phyloP scores from a whole-genome alignment of 2,888 invertebrate genomes.

The Drosophila atripex region DNA sequence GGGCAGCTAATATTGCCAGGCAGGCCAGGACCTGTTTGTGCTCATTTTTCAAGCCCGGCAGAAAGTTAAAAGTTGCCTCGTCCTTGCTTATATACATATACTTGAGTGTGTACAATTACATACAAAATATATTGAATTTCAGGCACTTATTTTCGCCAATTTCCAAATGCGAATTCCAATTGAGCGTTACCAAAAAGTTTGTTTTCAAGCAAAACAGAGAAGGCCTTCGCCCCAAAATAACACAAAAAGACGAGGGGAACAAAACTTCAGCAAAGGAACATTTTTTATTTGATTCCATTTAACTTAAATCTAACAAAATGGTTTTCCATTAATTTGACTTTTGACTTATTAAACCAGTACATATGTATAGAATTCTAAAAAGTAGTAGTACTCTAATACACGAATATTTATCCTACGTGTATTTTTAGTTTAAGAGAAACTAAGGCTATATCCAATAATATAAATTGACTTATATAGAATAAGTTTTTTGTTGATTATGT shows the following conservation, averaged over 20 bases:
- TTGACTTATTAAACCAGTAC: neutral
- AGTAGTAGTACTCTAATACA: too few relatives aligned
- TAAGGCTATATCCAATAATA: too few relatives aligned
- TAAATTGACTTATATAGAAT: too few relatives aligned
- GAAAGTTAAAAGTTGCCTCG: slow-evolving; percentile 14
- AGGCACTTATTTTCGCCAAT: slow-evolving; percentile 53
- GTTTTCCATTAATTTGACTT: neutral
- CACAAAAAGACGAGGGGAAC: slow-evolving; percentile 17
- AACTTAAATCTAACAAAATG: neutral
- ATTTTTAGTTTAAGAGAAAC: too few relatives aligned
- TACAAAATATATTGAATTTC: slow-evolving; percentile 50
- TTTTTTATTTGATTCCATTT: neutral
- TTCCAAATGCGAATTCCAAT: slow-evolving; percentile 59
- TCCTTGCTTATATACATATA: slow-evolving; percentile 3
- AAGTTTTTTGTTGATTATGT: too few relatives aligned
- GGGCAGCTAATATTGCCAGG: slow-evolving; percentile 49
- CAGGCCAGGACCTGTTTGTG: slow-evolving; percentile 42
- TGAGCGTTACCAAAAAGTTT: slow-evolving; percentile 50
- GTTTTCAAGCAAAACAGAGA: slow-evolving; percentile 13
- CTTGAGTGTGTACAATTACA: slow-evolving; percentile 9
- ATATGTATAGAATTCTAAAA: too few relatives aligned
- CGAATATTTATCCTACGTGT: too few relatives aligned
- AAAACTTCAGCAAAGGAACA: neutral
- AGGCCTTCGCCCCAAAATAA: slow-evolving; percentile 4
- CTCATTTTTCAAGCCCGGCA: slow-evolving; percentile 54